Percentiles rank a stretch among this genome's conserved stretches.
phyloP scores from a whole-genome alignment of 2,888 invertebrate genomes.

The Drosophila flavopinicola region DNA sequence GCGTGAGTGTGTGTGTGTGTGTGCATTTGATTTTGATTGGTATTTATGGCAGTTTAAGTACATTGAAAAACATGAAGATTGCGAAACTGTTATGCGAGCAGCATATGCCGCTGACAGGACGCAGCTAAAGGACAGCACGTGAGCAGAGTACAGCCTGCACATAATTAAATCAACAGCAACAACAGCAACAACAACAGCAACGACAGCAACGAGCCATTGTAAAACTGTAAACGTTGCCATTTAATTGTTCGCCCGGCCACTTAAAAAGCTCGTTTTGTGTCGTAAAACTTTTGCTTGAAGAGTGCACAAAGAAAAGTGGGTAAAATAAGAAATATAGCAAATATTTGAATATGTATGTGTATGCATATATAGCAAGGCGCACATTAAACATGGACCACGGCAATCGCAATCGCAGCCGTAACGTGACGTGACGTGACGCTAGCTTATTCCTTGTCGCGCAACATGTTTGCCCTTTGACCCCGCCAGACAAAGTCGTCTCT shows the following conservation, averaged over 20 bases:
- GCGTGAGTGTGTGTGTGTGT: constrained; percentile 18
- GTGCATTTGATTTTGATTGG: constrained; percentile 84
- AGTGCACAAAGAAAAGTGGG: background rate
- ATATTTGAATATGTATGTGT: constrained; percentile 14
- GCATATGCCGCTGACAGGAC: constrained; percentile 53
- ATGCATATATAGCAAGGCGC: constrained; percentile 19
- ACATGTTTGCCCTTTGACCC: constrained; percentile 43
- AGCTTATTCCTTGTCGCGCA: constrained; percentile 57
- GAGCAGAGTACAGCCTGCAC: background rate
- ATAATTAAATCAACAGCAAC: constrained; percentile 37
- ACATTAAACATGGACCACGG: constrained; percentile 61
- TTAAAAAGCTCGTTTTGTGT: constrained; percentile 54
- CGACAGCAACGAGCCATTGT: background rate
- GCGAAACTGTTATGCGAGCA: constrained; percentile 15
- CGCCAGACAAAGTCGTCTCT: background rate
- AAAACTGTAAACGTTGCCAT: constrained; percentile 37
- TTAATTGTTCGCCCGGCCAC: constrained; percentile 51
- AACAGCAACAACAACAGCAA: constrained; percentile 11
- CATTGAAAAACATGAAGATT: constrained; percentile 37
- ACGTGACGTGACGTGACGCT: constrained; percentile 39
- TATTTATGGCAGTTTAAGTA: constrained; percentile 82
- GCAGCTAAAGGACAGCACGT: constrained; percentile 12
- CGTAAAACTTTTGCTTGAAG: constrained; percentile 28
- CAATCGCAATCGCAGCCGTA: constrained; percentile 42
- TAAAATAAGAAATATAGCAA: constrained; percentile 1